Evolutionary conservation across 2,113 vertebrate species (phyloP).

Genomic region (Apteryx owenii): DNA sequence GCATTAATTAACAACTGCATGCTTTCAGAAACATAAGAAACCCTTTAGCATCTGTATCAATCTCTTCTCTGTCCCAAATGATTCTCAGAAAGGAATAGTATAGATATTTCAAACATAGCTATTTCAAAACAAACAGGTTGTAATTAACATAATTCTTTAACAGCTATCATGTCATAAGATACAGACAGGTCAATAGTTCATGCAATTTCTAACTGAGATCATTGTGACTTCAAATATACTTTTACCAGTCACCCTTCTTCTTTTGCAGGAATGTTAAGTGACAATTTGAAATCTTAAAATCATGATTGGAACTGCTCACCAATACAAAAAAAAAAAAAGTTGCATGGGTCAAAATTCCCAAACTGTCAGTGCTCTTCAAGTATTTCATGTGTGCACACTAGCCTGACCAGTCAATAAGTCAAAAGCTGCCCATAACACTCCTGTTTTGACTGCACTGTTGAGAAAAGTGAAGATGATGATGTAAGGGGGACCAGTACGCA

Average conservation of each 20-base stretch:
- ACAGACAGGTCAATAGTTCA: neutral
- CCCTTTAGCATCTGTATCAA: neutral
- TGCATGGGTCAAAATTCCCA: neutral
- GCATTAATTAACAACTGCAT: conserved; percentile 5
- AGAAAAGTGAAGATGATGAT: neutral
- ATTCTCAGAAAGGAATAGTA: neutral
- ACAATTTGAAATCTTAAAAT: neutral
- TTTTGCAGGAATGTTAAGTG: neutral
- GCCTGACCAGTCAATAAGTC: neutral
- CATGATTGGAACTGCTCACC: neutral
- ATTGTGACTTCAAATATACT: neutral
- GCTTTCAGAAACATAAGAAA: neutral
- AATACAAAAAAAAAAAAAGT: neutral
- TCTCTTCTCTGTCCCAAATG: neutral
- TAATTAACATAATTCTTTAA: neutral
- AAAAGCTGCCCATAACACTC: neutral
- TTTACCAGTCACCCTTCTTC: neutral
- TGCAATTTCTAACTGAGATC: neutral
- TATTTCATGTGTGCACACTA: neutral
- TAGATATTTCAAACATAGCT: neutral
- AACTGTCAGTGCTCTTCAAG: neutral
- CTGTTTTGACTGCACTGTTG: neutral
- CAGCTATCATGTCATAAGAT: neutral
- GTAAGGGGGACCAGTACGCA: neutral
- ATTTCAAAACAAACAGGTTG: neutral